Conservation (phyloP, 2,797 vertebrate species). For the Cryptoprocta ferox region DNA sequence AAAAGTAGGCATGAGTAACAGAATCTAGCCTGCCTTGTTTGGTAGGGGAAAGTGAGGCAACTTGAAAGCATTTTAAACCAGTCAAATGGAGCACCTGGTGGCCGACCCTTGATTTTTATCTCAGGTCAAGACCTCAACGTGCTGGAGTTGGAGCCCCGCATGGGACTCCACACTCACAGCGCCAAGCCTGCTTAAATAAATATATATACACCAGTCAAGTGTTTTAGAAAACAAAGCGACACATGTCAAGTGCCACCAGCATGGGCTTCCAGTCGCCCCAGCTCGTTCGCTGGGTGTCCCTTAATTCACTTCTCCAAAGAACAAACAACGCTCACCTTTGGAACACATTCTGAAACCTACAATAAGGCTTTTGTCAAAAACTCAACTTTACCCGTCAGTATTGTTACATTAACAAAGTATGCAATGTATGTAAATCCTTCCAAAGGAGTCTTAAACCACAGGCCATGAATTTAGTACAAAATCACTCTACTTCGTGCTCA, state of each 20-base stretch:
- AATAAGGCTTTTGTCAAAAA: background rate
- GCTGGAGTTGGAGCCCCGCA: too few species aligned
- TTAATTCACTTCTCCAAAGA: background rate
- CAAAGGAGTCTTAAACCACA: background rate
- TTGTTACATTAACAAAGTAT: background rate
- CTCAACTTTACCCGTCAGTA: background rate
- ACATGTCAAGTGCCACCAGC: background rate
- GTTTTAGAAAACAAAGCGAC: conserved; percentile 11
- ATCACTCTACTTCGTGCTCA: background rate
- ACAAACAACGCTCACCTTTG: background rate
- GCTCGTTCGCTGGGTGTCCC: fast-evolving
- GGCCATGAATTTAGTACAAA: background rate
- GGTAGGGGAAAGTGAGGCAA: background rate
- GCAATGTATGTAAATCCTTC: background rate
- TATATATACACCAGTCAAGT: background rate
- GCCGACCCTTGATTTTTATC: too few species aligned
- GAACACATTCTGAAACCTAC: background rate
- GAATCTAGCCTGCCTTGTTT: background rate
- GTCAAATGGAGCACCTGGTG: background rate
- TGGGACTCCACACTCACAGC: too few species aligned
- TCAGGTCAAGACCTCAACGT: too few species aligned
- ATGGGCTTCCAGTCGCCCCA: background rate
- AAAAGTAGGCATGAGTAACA: background rate
- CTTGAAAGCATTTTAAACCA: background rate
- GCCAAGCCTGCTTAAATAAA: too few species aligned